These are phyloP conservation scores for Dysdera silvatica DNA, from an alignment of 1,140 invertebrate genomes.

Conservation along the genomic window DNA sequence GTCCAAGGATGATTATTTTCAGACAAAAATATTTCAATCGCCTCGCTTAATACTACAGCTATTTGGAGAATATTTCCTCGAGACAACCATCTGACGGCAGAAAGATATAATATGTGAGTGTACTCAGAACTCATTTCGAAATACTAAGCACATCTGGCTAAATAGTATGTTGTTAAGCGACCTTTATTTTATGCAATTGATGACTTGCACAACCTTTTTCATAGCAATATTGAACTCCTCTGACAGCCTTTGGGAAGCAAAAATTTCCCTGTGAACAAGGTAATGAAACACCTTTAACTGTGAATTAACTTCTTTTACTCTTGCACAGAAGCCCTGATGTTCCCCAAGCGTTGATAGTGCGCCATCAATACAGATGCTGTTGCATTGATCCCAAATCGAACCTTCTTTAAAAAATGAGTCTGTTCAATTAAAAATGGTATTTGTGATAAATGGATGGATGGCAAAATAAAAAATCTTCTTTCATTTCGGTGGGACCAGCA, in stretches of 20 bases:
- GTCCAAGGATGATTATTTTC: conserved; percentile 5
- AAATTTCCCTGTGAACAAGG: conserved; percentile 2
- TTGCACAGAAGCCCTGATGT: conserved; percentile 6
- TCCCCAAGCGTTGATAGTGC: neutral
- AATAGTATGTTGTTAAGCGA: conserved; percentile 12
- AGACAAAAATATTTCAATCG: conserved; percentile 6
- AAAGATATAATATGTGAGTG: conserved; percentile 1
- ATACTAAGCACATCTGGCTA: conserved; percentile 1
- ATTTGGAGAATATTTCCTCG: conserved; percentile 6
- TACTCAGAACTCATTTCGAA: conserved; percentile 1
- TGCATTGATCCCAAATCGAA: conserved; percentile 7
- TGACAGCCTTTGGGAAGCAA: conserved; percentile 5
- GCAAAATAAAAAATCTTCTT: conserved; percentile 13
- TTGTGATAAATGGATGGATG: conserved; percentile 3
- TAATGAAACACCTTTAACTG: conserved; percentile 3
- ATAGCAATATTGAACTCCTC: conserved; percentile 5
- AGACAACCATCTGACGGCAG: conserved; percentile 9
- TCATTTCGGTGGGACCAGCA: neutral
- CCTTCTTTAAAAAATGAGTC: conserved; percentile 9
- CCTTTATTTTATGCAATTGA: conserved; percentile 18
- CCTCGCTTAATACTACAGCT: conserved; percentile 9
- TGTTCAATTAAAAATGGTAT: neutral
- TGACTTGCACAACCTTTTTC: conserved; percentile 8
- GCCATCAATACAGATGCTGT: no score
- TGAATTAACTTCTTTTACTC: conserved; percentile 8